Percentiles rank a stretch among this genome's conserved stretches.
Conservation (phyloP, 2,797 vertebrate genomes). For the Alauda arvensis region DNA sequence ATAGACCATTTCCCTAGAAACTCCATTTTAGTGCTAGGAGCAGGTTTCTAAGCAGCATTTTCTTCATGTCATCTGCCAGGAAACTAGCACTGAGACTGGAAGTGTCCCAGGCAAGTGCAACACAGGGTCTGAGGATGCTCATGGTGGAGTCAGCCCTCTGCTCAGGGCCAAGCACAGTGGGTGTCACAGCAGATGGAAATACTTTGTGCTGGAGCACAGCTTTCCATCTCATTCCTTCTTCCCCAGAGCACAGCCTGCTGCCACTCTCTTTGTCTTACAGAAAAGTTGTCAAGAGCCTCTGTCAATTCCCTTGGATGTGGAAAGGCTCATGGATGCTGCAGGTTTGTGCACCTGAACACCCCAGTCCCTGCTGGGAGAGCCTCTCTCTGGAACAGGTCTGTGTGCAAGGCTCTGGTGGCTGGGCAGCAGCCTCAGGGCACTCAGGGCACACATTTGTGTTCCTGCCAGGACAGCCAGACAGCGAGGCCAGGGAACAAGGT, state of each 20-base stretch:
- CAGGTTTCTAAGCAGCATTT: slow-evolving; percentile 51
- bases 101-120: background rate
- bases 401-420: background rate
- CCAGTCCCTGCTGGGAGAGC: background rate
- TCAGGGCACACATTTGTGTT: rapidly evolving
- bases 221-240: background rate
- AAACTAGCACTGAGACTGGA: background rate
- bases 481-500: background rate
- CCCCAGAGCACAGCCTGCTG: background rate
- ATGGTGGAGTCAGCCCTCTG: background rate
- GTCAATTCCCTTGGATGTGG: rapidly evolving
- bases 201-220: background rate
- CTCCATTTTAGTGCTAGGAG: slow-evolving; percentile 31
- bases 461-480: background rate
- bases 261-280: background rate
- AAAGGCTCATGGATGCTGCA: background rate
- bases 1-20: slow-evolving; percentile 48
- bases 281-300: background rate
- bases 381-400: background rate
- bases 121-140: background rate
- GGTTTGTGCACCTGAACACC: background rate
- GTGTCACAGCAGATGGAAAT: background rate
- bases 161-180: background rate
- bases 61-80: slow-evolving; percentile 24
- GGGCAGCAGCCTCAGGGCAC: background rate